Base-by-base conservation (phyloP, 2,797 vertebrate genomes). In the Platyrinchus mystaceus region DNA sequence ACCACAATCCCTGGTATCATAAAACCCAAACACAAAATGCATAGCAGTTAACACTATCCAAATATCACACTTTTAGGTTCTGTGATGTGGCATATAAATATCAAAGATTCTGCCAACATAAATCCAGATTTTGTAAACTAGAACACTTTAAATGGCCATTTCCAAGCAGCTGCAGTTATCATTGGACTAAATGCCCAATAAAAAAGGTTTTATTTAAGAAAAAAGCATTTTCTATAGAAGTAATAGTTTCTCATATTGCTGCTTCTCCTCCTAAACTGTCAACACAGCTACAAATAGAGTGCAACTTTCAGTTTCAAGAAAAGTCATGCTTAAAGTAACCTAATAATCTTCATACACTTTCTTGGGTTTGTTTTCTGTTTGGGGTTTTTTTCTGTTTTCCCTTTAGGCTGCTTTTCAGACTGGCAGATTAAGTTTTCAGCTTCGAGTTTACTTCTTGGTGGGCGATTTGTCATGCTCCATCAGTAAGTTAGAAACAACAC, bases 311-410 rank as follows among this genome's bases (percentile, higher is more conserved):
- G 12, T 59, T 93, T 67, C 1, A 4, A 83, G 28, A 37, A 56
- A 71, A 77, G 27, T 56, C 78, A 86, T 39, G 22, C 19, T 55
- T 22, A 39, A 68, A 84, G 8, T 64, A 90, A 81, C 3, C 15
- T 78, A 75, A 39, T 21, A 50, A 64, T 49, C 10, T n/a, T 82
- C 17, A 22, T 82, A 60, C 6, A 37, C 18, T 59, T 62, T 30
- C 21, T 10, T 56, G 8, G 4, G 8, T 1, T 1, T 22, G 32
- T 58, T 36, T 44, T 14, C 16, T 32, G 6, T 22, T 47, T 59
- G 30, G 0, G 21, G 36, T 43, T 53, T 14, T 30, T 39, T 19
- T 2, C 32, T 7, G 0, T n/a, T 76, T 10, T 15, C 16, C 46
- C 21, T 71, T 78, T n/a, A 52, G 17, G 62, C 21, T 59, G 36